A percentile compares a stretch with the other conserved stretches of the same genome.
Conservation (phyloP, 2,113 vertebrate species). For the Tachuris rubrigastra region DNA sequence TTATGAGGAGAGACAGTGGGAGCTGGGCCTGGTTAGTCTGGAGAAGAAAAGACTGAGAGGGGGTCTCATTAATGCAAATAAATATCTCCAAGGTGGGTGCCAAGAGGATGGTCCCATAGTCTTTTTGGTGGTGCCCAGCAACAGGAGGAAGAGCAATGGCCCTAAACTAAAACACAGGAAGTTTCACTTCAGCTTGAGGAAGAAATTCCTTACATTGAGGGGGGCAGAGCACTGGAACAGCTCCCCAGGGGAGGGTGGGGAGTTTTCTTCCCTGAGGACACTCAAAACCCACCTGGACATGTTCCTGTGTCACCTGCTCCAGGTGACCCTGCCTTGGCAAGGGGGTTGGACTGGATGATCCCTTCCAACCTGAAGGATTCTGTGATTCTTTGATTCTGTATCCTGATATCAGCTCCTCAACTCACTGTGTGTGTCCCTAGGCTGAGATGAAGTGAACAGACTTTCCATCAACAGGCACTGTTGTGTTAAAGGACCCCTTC, state of each 20-base stretch:
- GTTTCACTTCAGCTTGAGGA: neutral
- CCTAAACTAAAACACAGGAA: neutral
- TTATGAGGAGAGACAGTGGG: neutral
- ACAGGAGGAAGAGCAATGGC: neutral
- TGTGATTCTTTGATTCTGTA: neutral
- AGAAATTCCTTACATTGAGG: neutral
- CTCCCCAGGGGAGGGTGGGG: neutral
- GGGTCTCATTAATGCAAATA: neutral
- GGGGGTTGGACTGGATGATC: neutral
- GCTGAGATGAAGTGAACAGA: neutral
- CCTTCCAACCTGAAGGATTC: neutral
- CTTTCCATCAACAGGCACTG: neutral
- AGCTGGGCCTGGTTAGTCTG: neutral
- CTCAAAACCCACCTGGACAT: neutral
- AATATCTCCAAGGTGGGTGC: neutral
- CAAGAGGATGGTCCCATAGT: neutral
- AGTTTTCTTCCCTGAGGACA: neutral
- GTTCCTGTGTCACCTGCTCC: neutral
- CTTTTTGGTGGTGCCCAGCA: neutral
- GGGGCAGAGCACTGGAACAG: neutral
- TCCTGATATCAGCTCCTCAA: neutral
- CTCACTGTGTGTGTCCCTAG: fast-evolving
- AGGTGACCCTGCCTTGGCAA: neutral
- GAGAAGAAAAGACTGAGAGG: neutral
- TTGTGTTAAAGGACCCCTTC: neutral